Base-by-base conservation (phyloP, 2,797 vertebrate species). In the Graptemys geographica region DNA sequence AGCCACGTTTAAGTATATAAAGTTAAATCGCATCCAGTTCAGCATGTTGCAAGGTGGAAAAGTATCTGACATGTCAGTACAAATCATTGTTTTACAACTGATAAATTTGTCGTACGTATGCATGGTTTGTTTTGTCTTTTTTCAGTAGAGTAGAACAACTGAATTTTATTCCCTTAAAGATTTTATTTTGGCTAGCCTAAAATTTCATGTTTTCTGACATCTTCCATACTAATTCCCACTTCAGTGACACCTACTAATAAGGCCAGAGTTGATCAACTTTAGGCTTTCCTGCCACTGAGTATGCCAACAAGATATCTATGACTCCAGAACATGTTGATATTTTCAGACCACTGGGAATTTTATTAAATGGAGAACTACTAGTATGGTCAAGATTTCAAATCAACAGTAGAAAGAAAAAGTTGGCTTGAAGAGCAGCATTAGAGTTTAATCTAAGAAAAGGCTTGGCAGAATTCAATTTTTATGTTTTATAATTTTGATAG, bases 271-370 rank as follows among this genome's bases (percentile, higher is more conserved):
- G 90, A 96, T 93, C 92, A 72, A 81, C 88, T 94, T 74, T 86
- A 92, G 74, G 88, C 83, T 92, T 97, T 95, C 81, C 84, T 93
- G 81, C 79, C 78, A 52, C 86, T 94, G 79, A 94, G 92, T 89
- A 74, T 80, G 88, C 96, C 91, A 93, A 93, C 89, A 96, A 87
- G 86, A 85, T 93, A 90, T 94, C 97, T 97, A 91, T 78, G 72
- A 96, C 47, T 98, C 92, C 93, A 93, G 90, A 88, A 97, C 96
- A 94, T 89, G 92, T 84, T 97, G 91, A 86, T 95, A 86, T 93
- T 90, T 97, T 96, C 94, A 93, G 84, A 95, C 94, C 91, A 92
- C 80, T 96, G 81, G 93, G 90, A 90, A 91, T 97, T 94, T 94
- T 84, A 87, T 97, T 83, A 96, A 97, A 88, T 94, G 76, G 72